These are phyloP conservation scores for Lepus oiostolus DNA, from an alignment of 2,797 vertebrate genomes.

Conservation along the genomic window DNA sequence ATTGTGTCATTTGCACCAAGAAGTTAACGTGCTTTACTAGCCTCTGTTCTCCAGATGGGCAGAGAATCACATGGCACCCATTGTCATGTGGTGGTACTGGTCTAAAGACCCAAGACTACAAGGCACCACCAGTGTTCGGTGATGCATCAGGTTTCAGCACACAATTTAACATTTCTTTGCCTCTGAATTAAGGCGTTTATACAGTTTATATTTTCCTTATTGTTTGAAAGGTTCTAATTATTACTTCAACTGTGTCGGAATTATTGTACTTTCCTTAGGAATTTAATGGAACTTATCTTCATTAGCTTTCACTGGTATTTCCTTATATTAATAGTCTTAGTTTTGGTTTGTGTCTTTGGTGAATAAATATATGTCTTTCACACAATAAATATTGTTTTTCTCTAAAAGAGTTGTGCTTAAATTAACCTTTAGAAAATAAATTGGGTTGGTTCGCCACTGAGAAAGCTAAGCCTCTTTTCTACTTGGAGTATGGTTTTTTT, in stretches of 20 bases:
- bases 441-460: not conserved
- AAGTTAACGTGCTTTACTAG: conserved; percentile 64
- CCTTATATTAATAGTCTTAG: conserved; percentile 81
- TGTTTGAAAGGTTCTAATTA: conserved; percentile 76
- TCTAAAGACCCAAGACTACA: not conserved
- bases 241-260: conserved; percentile 71
- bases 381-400: conserved; percentile 83
- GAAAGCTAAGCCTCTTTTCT: conserved; percentile 56
- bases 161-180: conserved; percentile 72
- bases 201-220: conserved; percentile 71
- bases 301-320: conserved; percentile 82
- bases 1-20: conserved; percentile 64
- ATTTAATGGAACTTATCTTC: conserved; percentile 80
- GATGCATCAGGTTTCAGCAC: conserved; percentile 62
- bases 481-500: not conserved
- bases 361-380: conserved; percentile 81
- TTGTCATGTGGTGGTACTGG: not conserved
- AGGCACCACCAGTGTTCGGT: conserved; percentile 38
- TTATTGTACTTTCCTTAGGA: conserved; percentile 72
- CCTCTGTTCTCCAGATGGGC: conserved; percentile 34
- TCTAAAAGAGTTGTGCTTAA: conserved; percentile 72
- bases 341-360: conserved; percentile 73
- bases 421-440: conserved; percentile 58
- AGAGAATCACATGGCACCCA: not conserved
- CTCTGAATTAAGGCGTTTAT: conserved; percentile 59